A percentile compares a stretch with the other conserved stretches of the same genome.
Evolutionary conservation across 2,797 vertebrate genomes (phyloP).

Genomic region (Iguana delicatissima): DNA sequence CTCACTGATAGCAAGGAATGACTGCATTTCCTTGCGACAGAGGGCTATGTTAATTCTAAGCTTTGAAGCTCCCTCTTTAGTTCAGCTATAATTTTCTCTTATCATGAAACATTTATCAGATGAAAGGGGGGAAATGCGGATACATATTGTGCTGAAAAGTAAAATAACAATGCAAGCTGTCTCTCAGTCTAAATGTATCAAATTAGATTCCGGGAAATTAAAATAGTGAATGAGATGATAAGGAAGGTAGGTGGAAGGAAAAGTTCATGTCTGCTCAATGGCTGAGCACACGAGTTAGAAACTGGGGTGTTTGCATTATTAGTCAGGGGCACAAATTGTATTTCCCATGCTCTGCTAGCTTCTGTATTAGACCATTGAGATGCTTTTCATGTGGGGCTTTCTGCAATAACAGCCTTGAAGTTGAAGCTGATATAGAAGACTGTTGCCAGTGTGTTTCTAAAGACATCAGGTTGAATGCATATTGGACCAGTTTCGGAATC

Average conservation of each 20-base stretch:
- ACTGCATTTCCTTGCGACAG: slow-evolving; percentile 7
- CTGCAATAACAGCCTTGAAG: background rate
- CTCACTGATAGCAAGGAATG: background rate
- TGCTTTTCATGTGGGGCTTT: background rate
- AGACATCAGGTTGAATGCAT: too few species aligned
- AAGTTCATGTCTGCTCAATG: background rate
- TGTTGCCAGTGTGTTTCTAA: too few species aligned
- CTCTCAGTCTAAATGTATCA: slow-evolving; percentile 6
- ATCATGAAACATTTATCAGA: slow-evolving; percentile 3
- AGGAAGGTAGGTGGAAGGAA: background rate
- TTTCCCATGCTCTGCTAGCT: background rate
- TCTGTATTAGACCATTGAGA: background rate
- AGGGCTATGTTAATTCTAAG: slow-evolving; percentile 13
- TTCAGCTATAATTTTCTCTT: slow-evolving; percentile 25
- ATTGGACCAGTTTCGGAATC: too few species aligned
- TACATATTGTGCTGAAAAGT: background rate
- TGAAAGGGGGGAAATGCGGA: background rate
- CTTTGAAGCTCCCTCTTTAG: slow-evolving; percentile 17
- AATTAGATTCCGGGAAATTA: slow-evolving; percentile 21
- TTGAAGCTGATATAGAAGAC: background rate
- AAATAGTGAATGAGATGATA: background rate
- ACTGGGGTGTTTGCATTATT: background rate
- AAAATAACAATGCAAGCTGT: background rate
- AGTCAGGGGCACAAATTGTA: background rate
- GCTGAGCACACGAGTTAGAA: background rate